Conservation (phyloP, 1,140 invertebrate genomes). For the Drosophila nigromelanica region DNA sequence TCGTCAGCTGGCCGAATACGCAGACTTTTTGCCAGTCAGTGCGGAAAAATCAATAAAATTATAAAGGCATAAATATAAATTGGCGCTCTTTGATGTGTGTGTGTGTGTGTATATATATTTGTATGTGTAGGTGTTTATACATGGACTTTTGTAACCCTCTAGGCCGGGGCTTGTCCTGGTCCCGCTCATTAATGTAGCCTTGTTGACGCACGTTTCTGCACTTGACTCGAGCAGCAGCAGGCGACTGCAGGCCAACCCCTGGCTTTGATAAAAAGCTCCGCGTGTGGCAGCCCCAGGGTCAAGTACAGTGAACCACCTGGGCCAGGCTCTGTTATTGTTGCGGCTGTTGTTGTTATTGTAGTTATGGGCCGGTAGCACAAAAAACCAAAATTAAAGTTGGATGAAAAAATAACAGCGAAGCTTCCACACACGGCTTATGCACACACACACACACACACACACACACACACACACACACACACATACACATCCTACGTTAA, state of each 20-base stretch:
- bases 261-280: constrained; percentile 57
- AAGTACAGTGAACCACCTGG: constrained; percentile 70
- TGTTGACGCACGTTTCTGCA: constrained; percentile 79
- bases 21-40: constrained; percentile 53
- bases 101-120: constrained; percentile 8
- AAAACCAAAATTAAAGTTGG: constrained; percentile 73
- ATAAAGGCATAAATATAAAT: constrained; percentile 76
- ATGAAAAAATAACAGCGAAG: constrained; percentile 58
- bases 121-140: constrained; percentile 1
- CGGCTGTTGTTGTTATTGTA: constrained; percentile 5
- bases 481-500: constrained; percentile 56
- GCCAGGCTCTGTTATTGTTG: constrained; percentile 13
- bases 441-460: constrained; percentile 14
- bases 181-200: constrained; percentile 51
- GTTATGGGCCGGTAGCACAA: constrained; percentile 24
- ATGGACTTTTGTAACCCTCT: constrained; percentile 34
- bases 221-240: constrained; percentile 68
- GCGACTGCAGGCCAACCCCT: constrained; percentile 58
- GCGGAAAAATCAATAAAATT: constrained; percentile 80
- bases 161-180: constrained; percentile 14
- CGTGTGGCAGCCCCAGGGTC: constrained; percentile 63
- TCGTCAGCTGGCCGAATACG: constrained; percentile 56
- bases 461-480: constrained; percentile 26
- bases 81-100: constrained; percentile 41
- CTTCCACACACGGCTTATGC: constrained; percentile 1